Conservation (phyloP, 2,797 vertebrate genomes). For the Myripristis murdjan region DNA sequence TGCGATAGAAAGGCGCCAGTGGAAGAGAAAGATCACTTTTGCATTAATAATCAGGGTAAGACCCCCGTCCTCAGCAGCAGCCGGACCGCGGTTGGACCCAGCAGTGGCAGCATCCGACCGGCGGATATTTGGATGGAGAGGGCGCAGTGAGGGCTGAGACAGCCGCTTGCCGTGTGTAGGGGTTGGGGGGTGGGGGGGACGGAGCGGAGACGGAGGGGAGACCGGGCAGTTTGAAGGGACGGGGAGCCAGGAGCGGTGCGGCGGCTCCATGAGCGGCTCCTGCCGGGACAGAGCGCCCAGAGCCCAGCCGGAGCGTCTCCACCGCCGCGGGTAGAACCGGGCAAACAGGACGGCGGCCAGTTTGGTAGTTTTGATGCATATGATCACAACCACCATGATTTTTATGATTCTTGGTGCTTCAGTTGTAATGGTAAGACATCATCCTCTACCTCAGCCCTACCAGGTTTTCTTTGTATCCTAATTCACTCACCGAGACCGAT, state of each 20-base stretch:
- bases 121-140: slow-evolving; percentile 78
- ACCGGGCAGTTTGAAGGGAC: slow-evolving; percentile 84
- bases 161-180: slow-evolving; percentile 71
- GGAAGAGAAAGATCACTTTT: slow-evolving; percentile 65
- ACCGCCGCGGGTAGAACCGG: slow-evolving; percentile 84
- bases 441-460: slow-evolving; percentile 52
- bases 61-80: slow-evolving; percentile 69
- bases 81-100: slow-evolving; percentile 24
- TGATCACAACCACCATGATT: slow-evolving; percentile 99
- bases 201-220: slow-evolving; percentile 61
- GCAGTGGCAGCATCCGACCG: slow-evolving; percentile 57
- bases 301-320: slow-evolving; percentile 82
- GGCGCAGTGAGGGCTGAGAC: slow-evolving; percentile 77
- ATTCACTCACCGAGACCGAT: slow-evolving; percentile 23
- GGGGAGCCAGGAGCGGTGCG: slow-evolving; percentile 84
- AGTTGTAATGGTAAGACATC: slow-evolving; percentile 96
- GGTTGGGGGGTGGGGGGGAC: slow-evolving; percentile 15
- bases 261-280: slow-evolving; percentile 87
- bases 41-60: slow-evolving; percentile 75
- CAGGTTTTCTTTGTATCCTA: slow-evolving; percentile 5
- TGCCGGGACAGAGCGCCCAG: slow-evolving; percentile 83
- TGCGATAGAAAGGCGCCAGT: slow-evolving; percentile 62
- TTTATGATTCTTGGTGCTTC: slow-evolving; percentile 99
- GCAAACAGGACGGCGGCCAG: slow-evolving; percentile 86
- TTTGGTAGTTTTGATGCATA: slow-evolving; percentile 94